Percentiles rank a stretch among this genome's conserved stretches.
phyloP scores from a whole-genome alignment of 2,113 vertebrate species.

The Ondatra zibethicus region DNA sequence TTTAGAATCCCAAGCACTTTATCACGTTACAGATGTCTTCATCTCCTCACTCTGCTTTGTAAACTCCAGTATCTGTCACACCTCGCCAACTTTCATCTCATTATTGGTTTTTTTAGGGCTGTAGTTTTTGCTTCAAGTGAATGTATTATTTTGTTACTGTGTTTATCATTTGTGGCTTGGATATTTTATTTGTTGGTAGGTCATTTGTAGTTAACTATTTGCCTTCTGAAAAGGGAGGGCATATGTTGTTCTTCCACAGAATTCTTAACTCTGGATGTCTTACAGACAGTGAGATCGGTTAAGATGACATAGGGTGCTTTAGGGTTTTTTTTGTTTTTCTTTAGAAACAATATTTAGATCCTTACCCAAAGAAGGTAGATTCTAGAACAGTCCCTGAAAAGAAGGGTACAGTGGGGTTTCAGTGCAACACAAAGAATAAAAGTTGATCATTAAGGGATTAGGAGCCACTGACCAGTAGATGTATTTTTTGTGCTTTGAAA shows the following conservation, averaged over 20 bases:
- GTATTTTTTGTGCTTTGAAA: constrained; percentile 1
- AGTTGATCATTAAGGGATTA: constrained; percentile 32
- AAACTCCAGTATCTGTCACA: background rate
- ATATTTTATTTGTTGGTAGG: constrained; percentile 31
- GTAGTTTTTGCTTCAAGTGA: constrained; percentile 40
- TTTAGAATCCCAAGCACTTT: constrained; percentile 45
- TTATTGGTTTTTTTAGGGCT: constrained; percentile 43
- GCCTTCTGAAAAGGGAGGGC: background rate
- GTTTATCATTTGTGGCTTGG: background rate
- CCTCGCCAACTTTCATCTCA: constrained; percentile 25
- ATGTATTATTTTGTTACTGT: constrained; percentile 31
- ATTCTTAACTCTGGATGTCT: background rate
- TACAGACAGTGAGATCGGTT: background rate
- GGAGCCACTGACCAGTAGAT: background rate
- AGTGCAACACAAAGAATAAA: constrained; percentile 41
- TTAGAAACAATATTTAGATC: background rate
- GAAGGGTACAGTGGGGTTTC: background rate
- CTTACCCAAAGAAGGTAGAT: constrained; percentile 41
- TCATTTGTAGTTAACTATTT: constrained; percentile 45
- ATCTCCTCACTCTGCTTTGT: constrained; percentile 17
- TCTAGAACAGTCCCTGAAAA: constrained; percentile 28
- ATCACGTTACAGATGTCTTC: background rate
- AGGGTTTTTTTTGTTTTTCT: background rate
- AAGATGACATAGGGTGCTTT: background rate
- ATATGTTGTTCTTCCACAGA: constrained; percentile 48